These are phyloP conservation scores for Rhipidura dahli DNA, from an alignment of 2,113 vertebrate species.

Conservation along the genomic window DNA sequence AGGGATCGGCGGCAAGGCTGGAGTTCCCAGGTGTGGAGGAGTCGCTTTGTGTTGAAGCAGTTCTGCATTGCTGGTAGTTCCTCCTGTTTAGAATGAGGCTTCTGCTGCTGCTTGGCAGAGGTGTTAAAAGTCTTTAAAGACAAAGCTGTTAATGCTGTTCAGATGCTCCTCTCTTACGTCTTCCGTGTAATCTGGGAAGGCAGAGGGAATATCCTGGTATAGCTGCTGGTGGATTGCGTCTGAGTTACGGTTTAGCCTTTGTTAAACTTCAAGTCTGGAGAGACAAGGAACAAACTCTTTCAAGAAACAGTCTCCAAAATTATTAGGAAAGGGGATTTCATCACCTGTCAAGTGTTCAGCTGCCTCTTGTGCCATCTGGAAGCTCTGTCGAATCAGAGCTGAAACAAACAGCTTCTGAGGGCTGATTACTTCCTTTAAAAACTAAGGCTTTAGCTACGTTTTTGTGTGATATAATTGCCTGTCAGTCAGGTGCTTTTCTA, in stretches of 20 bases:
- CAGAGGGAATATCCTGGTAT: background rate
- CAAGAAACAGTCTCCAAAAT: background rate
- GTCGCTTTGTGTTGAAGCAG: background rate
- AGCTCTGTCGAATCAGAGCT: background rate
- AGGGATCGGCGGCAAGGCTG: conserved; percentile 82
- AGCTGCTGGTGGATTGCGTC: background rate
- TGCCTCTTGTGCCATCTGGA: background rate
- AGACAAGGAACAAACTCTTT: background rate
- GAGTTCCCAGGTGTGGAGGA: conserved; percentile 81
- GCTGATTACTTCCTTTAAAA: background rate
- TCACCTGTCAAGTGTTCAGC: background rate
- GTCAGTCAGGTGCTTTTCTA: background rate
- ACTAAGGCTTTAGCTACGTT: background rate
- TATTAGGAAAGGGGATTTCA: background rate
- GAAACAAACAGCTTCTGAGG: background rate
- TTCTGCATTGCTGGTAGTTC: background rate
- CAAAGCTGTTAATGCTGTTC: background rate
- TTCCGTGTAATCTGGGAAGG: background rate
- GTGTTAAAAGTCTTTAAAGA: background rate
- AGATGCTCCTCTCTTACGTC: background rate
- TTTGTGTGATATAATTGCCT: background rate
- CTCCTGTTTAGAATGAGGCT: background rate
- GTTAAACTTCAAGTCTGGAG: background rate
- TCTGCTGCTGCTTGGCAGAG: background rate
- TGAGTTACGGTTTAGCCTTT: background rate